Evolutionary conservation across 2,113 vertebrate species (phyloP), one percentile per base, ranked within the genome.

Genomic region (Sporophila hypoxantha): DNA sequence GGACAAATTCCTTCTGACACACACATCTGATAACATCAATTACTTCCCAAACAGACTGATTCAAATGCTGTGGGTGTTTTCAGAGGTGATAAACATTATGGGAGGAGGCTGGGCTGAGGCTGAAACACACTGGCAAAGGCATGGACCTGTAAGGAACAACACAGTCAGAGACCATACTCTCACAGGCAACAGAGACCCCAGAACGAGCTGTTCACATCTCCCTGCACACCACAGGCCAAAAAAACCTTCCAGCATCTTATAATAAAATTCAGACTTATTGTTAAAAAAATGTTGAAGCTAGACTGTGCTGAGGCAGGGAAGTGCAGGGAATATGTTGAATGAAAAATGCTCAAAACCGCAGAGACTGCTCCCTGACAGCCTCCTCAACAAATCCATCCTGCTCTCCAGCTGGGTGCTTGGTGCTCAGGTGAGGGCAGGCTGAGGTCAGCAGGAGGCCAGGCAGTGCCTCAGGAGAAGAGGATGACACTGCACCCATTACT

Each of bases 1-100:
- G 78, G 88, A 92, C 80, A 92, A 94, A 95, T 94, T 90, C 79
- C 84, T 77, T 87, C 79, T 94, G 90, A 91, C 95, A 95, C 82
- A 88, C 34, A 44, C 56, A 70, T n/a, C 64, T 86, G 92, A 96
- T 95, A 93, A 81, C 91, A 88, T 59, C 82, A 91, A 66, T 92
- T 94, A 94, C 73, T 87, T 91, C 50, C 50, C 69, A 93, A 93
- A 75, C 46, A 83, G 50, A 66, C 66, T 75, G 79, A 87, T 83
- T 93, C 74, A 95, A 95, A 94, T 77, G 52, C 70, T 70, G 80
- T 74, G 70, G 80, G 64, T 88, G 83, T 93, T 90, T 91, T 65
- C 57, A 86, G 74, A 91, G 73, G 71, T 71, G 85, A 90, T 91
- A 94, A 94, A 94, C 74, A 41, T 32, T 82, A 73, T n/a, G 56